Conservation (phyloP, 2,888 invertebrate species). For the Deilephila elpenor region DNA sequence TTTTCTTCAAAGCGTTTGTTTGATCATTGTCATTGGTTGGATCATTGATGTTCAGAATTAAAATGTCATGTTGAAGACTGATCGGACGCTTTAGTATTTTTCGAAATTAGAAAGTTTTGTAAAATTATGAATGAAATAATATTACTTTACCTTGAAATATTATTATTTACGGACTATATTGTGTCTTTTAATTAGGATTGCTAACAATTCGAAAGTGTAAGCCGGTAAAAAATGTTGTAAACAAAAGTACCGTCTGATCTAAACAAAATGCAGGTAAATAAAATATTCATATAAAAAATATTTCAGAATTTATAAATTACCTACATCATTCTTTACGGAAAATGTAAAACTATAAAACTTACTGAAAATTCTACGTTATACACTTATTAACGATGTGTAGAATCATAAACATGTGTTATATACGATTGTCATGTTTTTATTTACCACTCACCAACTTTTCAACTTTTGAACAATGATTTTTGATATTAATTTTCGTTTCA, state of each 20-base stretch:
- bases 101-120: constrained; percentile 11
- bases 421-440: too few species aligned
- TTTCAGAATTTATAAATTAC: background rate
- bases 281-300: background rate
- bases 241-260: background rate
- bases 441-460: too few species aligned
- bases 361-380: background rate
- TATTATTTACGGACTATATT: background rate
- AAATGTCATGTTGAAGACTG: constrained; percentile 2
- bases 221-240: background rate
- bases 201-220: too few species aligned
- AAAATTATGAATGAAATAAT: background rate
- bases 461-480: too few species aligned
- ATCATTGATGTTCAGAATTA: background rate
- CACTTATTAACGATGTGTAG: too few species aligned
- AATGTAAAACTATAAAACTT: background rate
- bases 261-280: constrained; percentile 17
- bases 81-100: background rate
- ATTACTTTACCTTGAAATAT: too few species aligned
- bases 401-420: too few species aligned
- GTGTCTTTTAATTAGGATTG: background rate
- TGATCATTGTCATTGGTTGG: background rate
- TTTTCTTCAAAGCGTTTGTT: background rate
- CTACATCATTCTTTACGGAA: background rate
- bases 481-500: too few species aligned